These are phyloP conservation scores for Motacilla alba DNA, from an alignment of 2,113 vertebrate genomes.

Conservation along the genomic window DNA sequence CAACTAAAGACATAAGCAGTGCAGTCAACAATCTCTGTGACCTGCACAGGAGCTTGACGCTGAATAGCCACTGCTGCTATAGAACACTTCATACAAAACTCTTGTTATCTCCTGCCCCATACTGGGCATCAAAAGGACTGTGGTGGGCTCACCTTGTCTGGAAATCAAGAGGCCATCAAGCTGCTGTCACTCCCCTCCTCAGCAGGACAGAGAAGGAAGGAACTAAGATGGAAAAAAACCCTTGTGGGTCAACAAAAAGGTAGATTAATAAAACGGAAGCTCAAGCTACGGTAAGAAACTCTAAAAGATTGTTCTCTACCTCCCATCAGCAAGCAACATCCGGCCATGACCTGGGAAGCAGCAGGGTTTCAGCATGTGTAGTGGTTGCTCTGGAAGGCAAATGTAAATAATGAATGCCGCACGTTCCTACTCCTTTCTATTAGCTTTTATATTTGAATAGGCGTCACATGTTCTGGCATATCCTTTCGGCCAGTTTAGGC, in stretches of 20 bases:
- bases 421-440: background rate
- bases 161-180: background rate
- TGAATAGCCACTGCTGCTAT: background rate
- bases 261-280: background rate
- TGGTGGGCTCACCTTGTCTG: background rate
- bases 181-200: background rate
- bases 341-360: background rate
- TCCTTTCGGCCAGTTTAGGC: background rate
- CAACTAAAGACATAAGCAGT: background rate
- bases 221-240: background rate
- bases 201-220: background rate
- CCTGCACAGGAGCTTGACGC: fast-evolving
- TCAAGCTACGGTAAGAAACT: background rate
- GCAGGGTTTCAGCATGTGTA: background rate
- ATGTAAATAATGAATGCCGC: background rate
- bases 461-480: fast-evolving
- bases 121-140: background rate
- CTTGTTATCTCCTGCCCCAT: background rate
- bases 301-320: background rate
- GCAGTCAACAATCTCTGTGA: background rate
- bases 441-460: background rate
- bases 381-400: background rate
- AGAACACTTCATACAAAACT: background rate
- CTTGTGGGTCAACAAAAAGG: background rate
- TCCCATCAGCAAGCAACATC: background rate